These are phyloP conservation scores for Aphrophora alni DNA, from an alignment of 2,888 invertebrate genomes.

Conservation along the genomic window DNA sequence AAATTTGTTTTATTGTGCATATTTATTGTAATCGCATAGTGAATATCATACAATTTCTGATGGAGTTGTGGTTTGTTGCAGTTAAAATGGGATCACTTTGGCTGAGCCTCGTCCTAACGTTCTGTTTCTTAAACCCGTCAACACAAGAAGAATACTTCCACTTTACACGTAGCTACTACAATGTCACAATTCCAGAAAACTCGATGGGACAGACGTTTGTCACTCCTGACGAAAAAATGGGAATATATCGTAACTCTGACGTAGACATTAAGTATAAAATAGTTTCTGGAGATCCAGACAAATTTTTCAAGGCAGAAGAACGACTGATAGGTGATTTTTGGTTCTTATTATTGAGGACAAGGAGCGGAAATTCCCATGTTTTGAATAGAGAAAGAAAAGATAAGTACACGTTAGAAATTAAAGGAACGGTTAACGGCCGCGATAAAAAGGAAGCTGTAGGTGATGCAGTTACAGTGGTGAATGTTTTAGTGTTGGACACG, in stretches of 20 bases:
- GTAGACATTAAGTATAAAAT: constrained; percentile 81
- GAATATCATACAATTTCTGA: too few relatives aligned
- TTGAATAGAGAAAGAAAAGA: constrained; percentile 92
- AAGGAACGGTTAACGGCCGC: constrained; percentile 66
- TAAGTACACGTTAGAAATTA: constrained; percentile 77
- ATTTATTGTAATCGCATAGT: too few relatives aligned
- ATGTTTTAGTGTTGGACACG: constrained; percentile 76
- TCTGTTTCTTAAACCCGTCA: background rate
- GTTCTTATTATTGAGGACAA: constrained; percentile 86
- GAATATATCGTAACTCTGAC: constrained; percentile 62
- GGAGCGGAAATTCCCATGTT: constrained; percentile 84
- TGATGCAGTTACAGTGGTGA: constrained; percentile 74
- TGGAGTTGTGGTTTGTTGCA: background rate
- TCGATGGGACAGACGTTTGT: constrained; percentile 82
- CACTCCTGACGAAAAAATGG: constrained; percentile 77
- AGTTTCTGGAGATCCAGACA: constrained; percentile 82
- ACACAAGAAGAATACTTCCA: constrained; percentile 44
- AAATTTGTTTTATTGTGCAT: too few relatives aligned
- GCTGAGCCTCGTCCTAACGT: background rate
- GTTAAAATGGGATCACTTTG: background rate
- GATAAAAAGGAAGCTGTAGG: constrained; percentile 61
- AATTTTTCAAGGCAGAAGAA: constrained; percentile 91
- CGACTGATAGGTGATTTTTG: constrained; percentile 90
- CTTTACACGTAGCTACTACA: constrained; percentile 78
- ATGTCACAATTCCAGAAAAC: constrained; percentile 90